Conservation (phyloP, 2,888 invertebrate species). For the Coenonympha glycerion region DNA sequence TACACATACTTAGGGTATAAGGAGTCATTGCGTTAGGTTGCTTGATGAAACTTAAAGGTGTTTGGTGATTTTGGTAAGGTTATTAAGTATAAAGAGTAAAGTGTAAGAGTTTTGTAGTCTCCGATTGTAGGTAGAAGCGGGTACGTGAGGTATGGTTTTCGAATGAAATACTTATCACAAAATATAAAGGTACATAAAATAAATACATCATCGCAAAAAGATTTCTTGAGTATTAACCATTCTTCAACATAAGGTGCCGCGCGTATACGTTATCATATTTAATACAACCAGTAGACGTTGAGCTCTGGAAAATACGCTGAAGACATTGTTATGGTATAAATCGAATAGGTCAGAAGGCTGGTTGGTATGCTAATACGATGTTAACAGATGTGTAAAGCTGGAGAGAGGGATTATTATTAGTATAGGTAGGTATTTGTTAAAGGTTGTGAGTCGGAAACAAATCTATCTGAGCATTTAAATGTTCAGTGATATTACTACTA, state of each 20-base stretch:
- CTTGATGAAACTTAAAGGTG: too few relatives aligned
- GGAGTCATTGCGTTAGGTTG: too few relatives aligned
- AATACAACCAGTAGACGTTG: constrained; percentile 39
- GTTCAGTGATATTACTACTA: too few relatives aligned
- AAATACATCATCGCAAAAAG: background rate
- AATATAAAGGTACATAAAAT: too few relatives aligned
- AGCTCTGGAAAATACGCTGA: constrained; percentile 17
- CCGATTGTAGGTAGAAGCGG: too few relatives aligned
- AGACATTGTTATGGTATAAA: background rate
- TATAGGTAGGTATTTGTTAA: background rate
- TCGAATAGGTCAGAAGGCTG: background rate
- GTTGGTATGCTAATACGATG: background rate
- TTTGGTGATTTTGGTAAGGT: too few relatives aligned
- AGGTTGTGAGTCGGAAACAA: background rate
- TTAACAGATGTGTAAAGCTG: background rate
- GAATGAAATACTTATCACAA: too few relatives aligned
- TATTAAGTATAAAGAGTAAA: too few relatives aligned
- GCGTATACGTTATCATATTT: constrained; percentile 49
- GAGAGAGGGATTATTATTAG: background rate
- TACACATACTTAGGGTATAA: too few relatives aligned
- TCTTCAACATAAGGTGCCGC: constrained; percentile 3
- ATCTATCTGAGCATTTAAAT: background rate
- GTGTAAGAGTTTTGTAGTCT: too few relatives aligned
- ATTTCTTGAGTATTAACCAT: background rate
- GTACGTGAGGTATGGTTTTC: too few relatives aligned